Evolutionary conservation across 1,140 invertebrate species (phyloP), one percentile per base, ranked within the genome.

Genomic region (Patella vulgata): DNA sequence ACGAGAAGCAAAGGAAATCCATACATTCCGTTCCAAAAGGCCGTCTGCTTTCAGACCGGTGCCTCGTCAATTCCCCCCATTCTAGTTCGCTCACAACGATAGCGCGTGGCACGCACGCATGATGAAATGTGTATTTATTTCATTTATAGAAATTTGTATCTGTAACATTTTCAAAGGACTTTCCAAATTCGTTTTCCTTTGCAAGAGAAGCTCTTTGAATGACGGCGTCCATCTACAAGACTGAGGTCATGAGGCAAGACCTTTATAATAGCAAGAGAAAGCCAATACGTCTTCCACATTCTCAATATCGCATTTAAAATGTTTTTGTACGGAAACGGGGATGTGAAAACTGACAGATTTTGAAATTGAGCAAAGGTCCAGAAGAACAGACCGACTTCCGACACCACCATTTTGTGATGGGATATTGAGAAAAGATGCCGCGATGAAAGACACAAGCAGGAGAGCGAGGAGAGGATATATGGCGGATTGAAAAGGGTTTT

Each of bases 91-190:
- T 36, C 6, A 5, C 14, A 14, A 36, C 33, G 5, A 36, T 14
- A 36, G 33, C 33, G 33, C 33, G 33, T 33, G 27, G 21, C 59
- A 55, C 51, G 53, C 51, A 42, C 48, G 31, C 14, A 30, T 11
- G 33, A 53, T 48, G 56, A 44, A 51, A 42, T 44, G 54, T 44
- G 42, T 64, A 47, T 64, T 64, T 64, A 52, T 64, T 64, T 64
- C 62, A 42, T 64, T 64, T 64, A 64, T 64, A 58, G 47, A 64
- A 58, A 64, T 64, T 63, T 64, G 54, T 64, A 57, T 64, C 54
- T 56, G 39, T 52, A 28, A 33, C 39, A 28, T 28, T 23, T 19
- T n/a, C 33, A 21, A 25, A 53, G 40, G 25, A 53, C 36, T 46
- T 33, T 30, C 21, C 52, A 54, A 54, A 54, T 17, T 39, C 33